Base-by-base conservation (phyloP, 2,888 invertebrate species). In the Metacarcinus magister region DNA sequence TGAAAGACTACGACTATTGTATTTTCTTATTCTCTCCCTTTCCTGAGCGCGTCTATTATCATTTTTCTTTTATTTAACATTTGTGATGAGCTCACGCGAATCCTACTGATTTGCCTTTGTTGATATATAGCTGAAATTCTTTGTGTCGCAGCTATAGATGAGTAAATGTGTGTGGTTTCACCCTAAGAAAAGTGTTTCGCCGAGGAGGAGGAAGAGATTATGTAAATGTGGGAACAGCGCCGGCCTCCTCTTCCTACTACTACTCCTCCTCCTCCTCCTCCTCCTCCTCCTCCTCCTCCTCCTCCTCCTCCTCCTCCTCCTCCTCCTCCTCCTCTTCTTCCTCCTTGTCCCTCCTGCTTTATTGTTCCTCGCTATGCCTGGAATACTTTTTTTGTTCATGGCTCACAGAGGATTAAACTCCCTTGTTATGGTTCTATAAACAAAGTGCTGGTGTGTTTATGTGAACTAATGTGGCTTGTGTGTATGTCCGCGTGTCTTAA, bases 381-480 rank as follows among this genome's bases (percentile, higher is more conserved):
- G 67, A 67, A 67, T 67, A 67, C 4, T 67, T 67, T 67, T 67
- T n/a, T 67, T 67, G n/a, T 67, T n/a, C n/a, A 67, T 19, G 67
- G n/a, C 67, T 67, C 67, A 67, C n/a, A 67, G 23, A 8, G 67
- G 67, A 67, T 67, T 67, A 67, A 67, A 67, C 67, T 67, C 67
- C n/a, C 67, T 67, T 67, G 67, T 67, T 67, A n/a, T 67, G 67
- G 67, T 2, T n/a, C 67, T 67, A 67, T 67, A 67, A 67, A 67
- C 67, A 67, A n/a, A 7, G n/a, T 54, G 19, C 16, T 23, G 23
- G 67, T 67, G 67, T 67, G 67, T 67, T 67, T 67, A 23, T 67
- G 67, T 67, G 67, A 67, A 67, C n/a, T 67, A 67, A 67, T 67
- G 67, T 67, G n/a, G 67, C 67, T 23, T 67, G 67, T 67, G n/a